Evolutionary conservation across 53 echinoderm and acorn worm genomes (phyloP), one percentile per base, ranked within the genome.

Genomic region (Echinarachnius parma): DNA sequence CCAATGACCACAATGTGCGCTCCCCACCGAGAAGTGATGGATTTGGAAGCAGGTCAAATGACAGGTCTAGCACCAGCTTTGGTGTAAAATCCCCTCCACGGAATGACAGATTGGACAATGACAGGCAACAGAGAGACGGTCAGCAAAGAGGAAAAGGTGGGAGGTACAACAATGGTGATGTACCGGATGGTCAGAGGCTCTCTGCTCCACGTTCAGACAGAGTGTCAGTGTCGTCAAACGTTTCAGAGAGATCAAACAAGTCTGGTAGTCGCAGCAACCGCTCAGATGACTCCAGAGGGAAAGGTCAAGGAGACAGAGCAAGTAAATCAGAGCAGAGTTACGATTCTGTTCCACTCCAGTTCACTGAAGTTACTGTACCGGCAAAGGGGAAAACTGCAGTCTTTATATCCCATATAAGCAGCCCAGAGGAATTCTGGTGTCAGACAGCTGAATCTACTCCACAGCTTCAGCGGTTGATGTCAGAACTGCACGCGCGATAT

Each of bases 391-490:
- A 19, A 14, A 21, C 68, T 21, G 66, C 56, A 68, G 90, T 94
- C 7, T 94, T 81, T 32, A 75, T 98, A 7, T 88, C 98, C 0
- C 88, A 98, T 63, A 86, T 88, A 16, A 79, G 77, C 67, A 81
- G 64, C 42, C 81, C 91, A 4, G 62, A 23, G 31, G 92, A 98
- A 35, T 83, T 98, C 61, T 98, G 88, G 83, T 98, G 98, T 28
- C 98, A 98, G 55, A 80, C 86, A n/a, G 88, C 83, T 25, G 70
- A 82, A 33, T 80, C 85, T 4, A 83, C 85, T 34, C 61, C 62
- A 26, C 57, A 92, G 62, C 66, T 98, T 16, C 83, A 98, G 13
- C 22, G 65, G 9, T 28, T 98, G 44, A 89, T 93, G 89, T 81
- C 75, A 19, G 64, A 89, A 33, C 34, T 93, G 9, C 49, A 89